Evolutionary conservation across 2,113 vertebrate species (phyloP).

Genomic region (Thamnophis sirtalis): DNA sequence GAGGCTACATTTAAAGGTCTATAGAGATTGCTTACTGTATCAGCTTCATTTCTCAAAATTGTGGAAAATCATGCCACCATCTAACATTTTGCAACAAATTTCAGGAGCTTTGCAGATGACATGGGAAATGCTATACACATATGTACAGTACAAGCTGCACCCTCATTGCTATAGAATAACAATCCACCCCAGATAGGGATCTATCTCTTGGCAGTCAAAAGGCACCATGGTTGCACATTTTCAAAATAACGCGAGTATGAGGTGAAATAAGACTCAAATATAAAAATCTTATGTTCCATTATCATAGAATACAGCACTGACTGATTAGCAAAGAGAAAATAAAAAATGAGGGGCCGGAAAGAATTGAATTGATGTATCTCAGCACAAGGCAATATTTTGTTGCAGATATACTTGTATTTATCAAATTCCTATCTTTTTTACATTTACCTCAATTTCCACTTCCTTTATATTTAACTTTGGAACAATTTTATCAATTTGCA

Average conservation of each 20-base stretch:
- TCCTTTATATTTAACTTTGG: constrained; percentile 36
- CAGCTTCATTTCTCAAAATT: background rate
- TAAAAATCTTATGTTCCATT: background rate
- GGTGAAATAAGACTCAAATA: background rate
- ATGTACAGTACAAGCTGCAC: background rate
- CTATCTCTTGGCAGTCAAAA: background rate
- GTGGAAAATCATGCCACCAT: background rate
- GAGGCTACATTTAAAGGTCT: background rate
- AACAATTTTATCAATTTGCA: constrained; percentile 47
- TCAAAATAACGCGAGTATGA: background rate
- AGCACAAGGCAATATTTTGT: background rate
- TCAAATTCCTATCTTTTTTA: background rate
- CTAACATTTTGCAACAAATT: background rate
- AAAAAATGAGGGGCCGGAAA: background rate
- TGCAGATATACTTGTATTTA: background rate
- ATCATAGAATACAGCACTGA: background rate
- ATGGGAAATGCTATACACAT: background rate
- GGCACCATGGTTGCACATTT: background rate
- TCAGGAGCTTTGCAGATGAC: background rate
- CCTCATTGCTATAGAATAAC: background rate
- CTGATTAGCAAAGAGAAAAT: background rate
- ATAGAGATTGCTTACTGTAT: background rate
- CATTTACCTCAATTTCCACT: constrained; percentile 30
- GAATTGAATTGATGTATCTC: background rate
- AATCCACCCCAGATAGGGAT: background rate